Evolutionary conservation across 2,888 invertebrate genomes (phyloP).

Genomic region (Marronus borbonicus): DNA sequence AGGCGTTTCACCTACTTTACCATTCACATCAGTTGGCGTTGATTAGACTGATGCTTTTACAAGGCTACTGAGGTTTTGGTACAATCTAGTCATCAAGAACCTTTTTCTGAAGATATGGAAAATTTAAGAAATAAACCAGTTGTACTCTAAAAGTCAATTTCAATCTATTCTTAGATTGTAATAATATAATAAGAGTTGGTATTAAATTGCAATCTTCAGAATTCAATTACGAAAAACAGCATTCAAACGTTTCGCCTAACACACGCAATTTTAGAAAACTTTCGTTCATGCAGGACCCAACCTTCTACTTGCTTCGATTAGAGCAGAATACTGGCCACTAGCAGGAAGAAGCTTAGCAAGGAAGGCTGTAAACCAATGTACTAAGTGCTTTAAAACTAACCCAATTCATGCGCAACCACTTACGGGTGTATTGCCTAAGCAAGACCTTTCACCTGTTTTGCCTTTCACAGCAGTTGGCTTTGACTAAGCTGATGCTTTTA

Average conservation of each 20-base stretch:
- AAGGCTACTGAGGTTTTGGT: too few relatives aligned
- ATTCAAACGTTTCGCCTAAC: background rate
- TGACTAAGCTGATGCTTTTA: constrained; percentile 47
- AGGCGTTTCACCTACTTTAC: constrained; percentile 44
- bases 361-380: constrained; percentile 49
- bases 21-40: constrained; percentile 43
- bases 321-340: constrained; percentile 54
- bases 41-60: constrained; percentile 50
- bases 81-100: too few relatives aligned
- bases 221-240: too few relatives aligned
- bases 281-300: constrained; percentile 14
- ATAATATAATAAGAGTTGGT: too few relatives aligned
- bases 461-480: constrained; percentile 42
- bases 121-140: too few relatives aligned
- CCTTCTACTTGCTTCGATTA: constrained; percentile 46
- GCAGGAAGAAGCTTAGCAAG: constrained; percentile 52
- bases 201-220: too few relatives aligned
- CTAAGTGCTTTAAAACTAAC: constrained; percentile 50
- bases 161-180: background rate
- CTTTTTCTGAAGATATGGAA: too few relatives aligned
- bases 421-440: constrained; percentile 55
- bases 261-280: background rate
- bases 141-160: too few relatives aligned
- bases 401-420: constrained; percentile 33
- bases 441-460: constrained; percentile 41